Base-by-base conservation (phyloP, 2,888 invertebrate species). In the Aelia acuminata region DNA sequence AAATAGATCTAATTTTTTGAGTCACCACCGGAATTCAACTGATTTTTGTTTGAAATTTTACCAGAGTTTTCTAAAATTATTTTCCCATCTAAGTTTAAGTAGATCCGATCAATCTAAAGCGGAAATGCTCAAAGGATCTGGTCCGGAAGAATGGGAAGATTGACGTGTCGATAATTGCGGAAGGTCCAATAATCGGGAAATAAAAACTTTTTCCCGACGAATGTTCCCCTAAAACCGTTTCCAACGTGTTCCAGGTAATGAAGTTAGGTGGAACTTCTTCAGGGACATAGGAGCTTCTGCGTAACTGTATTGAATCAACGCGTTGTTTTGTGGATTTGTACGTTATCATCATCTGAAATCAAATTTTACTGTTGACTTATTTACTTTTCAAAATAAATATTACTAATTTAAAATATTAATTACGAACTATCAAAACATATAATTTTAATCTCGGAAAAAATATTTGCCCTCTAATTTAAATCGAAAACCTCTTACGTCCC, bases 71-170 rank as follows among this genome's bases (percentile, higher is more conserved):
- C 75, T 4, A 43, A 75, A 75, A 39, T 39, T 39, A 75, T 75
- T 39, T 75, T 31, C 75, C 5, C 5, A 5, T 10, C 3, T n/a
- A n/a, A n/a, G n/a, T n/a, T 26, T 57, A 22, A 39, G 75, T 22
- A 10, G 39, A 35, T 43, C 11, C 39, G 22, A 75, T 35, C 75
- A 75, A 43, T 43, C 75, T 43, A 39, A 43, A 75, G 75, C 39
- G 35, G 39, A 75, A 43, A 75, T 39, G 26, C 39, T 20, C 11
- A 39, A 20, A 75, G 10, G 26, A 75, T 26, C 39, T 43, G 75
- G 75, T 39, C 75, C 39, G 75, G 39, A 75, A 75, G 39, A 75
- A 75, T 22, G 22, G 75, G 39, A 75, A 75, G 75, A 75, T 75
- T 75, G 75, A 75, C 75, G 22, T 75, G 75, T 3, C 20, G 39